phyloP scores from a whole-genome alignment of 2,888 invertebrate species.

The Tinea semifulvella region DNA sequence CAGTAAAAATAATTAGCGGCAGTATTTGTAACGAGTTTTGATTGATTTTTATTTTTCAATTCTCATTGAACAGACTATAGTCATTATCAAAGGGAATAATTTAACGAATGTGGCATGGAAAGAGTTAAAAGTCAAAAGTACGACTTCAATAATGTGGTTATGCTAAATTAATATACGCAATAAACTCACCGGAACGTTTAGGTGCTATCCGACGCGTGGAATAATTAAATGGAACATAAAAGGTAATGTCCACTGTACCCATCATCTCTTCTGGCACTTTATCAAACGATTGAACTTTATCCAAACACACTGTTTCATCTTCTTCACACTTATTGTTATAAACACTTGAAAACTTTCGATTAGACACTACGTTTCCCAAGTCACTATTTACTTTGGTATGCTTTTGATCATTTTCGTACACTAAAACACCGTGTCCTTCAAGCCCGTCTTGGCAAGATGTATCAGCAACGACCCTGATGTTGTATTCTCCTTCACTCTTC shows the following conservation, averaged over 20 bases:
- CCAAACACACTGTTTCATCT: conserved; percentile 64
- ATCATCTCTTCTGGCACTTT: conserved; percentile 62
- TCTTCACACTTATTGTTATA: conserved; percentile 49
- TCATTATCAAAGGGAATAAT: too few relatives aligned
- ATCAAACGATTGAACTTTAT: conserved; percentile 61
- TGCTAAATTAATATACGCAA: too few relatives aligned
- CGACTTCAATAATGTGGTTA: too few relatives aligned
- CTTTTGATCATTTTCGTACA: conserved; percentile 34
- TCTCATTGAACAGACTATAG: too few relatives aligned
- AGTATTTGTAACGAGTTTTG: too few relatives aligned
- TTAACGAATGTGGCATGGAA: too few relatives aligned
- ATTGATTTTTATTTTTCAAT: too few relatives aligned
- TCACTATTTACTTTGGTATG: conserved; percentile 22
- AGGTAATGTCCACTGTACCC: conserved; percentile 55
- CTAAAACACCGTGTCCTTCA: conserved; percentile 63
- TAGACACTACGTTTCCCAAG: not conserved
- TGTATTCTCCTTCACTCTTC: conserved; percentile 64
- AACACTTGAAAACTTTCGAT: conserved; percentile 41
- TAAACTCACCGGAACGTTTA: conserved; percentile 53
- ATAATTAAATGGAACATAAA: conserved; percentile 77
- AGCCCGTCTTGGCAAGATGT: conserved; percentile 55
- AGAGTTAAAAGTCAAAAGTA: too few relatives aligned
- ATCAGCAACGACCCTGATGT: conserved; percentile 65
- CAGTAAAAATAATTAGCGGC: too few relatives aligned
- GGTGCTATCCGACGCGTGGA: conserved; percentile 52